Conservation (phyloP, 2,113 vertebrate genomes). For the Climacteris rufus region DNA sequence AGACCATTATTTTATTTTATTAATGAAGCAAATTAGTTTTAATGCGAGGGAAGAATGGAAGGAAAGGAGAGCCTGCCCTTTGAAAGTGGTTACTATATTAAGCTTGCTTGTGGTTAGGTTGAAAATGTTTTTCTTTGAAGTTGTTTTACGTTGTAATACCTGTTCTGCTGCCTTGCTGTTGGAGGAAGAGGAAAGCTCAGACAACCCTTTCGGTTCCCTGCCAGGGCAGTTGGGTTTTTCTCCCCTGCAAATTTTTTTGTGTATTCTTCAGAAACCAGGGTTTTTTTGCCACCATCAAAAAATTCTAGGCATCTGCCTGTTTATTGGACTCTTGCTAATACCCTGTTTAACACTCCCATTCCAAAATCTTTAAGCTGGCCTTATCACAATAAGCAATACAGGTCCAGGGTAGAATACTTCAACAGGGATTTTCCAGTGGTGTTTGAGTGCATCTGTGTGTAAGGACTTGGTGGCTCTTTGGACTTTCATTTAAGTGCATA, state of each 20-base stretch:
- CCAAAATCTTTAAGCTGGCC: neutral
- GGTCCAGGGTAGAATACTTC: neutral
- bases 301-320: neutral
- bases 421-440: neutral
- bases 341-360: neutral
- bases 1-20: neutral
- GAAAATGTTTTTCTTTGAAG: neutral
- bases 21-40: conserved; percentile 16
- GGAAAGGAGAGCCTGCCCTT: neutral
- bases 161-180: neutral
- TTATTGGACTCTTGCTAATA: neutral
- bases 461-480: neutral
- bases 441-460: neutral
- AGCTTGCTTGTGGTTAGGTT: neutral
- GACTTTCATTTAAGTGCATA: neutral
- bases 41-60: neutral
- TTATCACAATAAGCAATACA: neutral
- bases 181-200: neutral
- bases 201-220: neutral
- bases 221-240: neutral
- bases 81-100: neutral
- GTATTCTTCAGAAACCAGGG: neutral
- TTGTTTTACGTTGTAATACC: neutral
- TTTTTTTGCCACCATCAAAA: neutral
- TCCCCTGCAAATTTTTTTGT: neutral